Base-by-base conservation (phyloP, 1,140 invertebrate species). In the Drosophila repleta region DNA sequence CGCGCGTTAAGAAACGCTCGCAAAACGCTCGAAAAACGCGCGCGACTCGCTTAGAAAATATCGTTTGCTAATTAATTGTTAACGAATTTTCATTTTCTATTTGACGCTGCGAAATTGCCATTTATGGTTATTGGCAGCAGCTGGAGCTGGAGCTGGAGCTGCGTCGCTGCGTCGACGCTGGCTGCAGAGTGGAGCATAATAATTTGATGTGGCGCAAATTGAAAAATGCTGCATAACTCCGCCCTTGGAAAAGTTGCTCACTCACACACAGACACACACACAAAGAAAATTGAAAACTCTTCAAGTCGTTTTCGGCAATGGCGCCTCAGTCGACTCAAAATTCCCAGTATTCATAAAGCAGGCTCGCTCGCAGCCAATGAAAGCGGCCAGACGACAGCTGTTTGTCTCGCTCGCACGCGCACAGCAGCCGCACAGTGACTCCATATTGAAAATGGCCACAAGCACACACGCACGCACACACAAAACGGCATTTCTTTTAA, bases 171-270 rank as follows among this genome's bases (percentile, higher is more conserved):
- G 39, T 43, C 35, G 52, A 43, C 43, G 71, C 66, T 21, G 66
- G 63, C 70, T 32, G 45, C n/a, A 29, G 60, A 74, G 76, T 45
- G 43, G 37, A 68, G 73, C 61, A 90, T 87, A 88, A 90, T 90
- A 90, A 88, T 90, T 90, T 90, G 84, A 90, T 90, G 88, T 79
- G 80, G 71, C 55, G 74, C 68, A 90, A 90, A 90, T 90, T 90
- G 88, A 90, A 90, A 90, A 90, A 90, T 83, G 77, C 73, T 74
- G 79, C 83, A 90, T 84, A 90, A 90, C 90, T 91, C 90, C 90
- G 90, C 90, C 90, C 90, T 71, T 84, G 84, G 74, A 88, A 79
- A 84, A 89, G 32, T 80, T 43, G 48, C 60, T 15, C 43, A 57
- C 32, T 41, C 45, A 32, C 57, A 58, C 62, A 61, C 29, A 65